A percentile compares a stretch with the other conserved stretches of the same genome.
These are phyloP conservation scores for Hoplostethus mediterraneus DNA, from an alignment of 2,797 vertebrate species.

Conservation along the genomic window DNA sequence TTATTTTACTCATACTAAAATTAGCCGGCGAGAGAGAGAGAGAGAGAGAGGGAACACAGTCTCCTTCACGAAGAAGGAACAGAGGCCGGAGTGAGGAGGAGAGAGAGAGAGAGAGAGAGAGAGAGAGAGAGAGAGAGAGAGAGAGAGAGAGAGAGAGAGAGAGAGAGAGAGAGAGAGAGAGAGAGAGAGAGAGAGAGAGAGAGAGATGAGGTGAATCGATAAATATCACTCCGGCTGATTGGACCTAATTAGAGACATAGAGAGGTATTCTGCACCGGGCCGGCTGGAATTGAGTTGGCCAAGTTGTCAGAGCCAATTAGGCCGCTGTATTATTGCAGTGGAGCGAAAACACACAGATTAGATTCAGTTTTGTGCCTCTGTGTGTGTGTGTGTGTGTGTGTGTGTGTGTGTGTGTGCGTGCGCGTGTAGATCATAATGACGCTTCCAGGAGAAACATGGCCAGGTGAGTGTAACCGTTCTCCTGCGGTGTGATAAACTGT, in stretches of 20 bases:
- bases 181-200: slow-evolving; percentile 14
- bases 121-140: slow-evolving; percentile 9
- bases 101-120: slow-evolving; percentile 33
- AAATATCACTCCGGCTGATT: slow-evolving; percentile 85
- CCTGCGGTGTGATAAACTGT: slow-evolving; percentile 56
- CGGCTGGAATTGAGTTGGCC: slow-evolving; percentile 78
- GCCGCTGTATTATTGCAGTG: slow-evolving; percentile 72
- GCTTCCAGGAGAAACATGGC: slow-evolving; percentile 55
- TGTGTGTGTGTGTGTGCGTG: slow-evolving; percentile 15
- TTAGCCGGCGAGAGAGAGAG: slow-evolving; percentile 59
- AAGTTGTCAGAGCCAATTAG: slow-evolving; percentile 85
- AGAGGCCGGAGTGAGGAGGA: slow-evolving; percentile 1
- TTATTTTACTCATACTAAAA: slow-evolving; percentile 81
- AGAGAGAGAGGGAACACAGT: slow-evolving; percentile 50
- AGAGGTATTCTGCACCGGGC: slow-evolving; percentile 73
- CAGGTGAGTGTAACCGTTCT: slow-evolving; percentile 60
- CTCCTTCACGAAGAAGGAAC: slow-evolving; percentile 67
- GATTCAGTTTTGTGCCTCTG: slow-evolving; percentile 60
- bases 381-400: slow-evolving; percentile 6
- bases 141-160: slow-evolving; percentile 31
- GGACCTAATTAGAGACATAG: slow-evolving; percentile 83
- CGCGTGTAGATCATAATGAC: slow-evolving; percentile 33
- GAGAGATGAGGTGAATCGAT: slow-evolving; percentile 78
- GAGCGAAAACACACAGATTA: slow-evolving; percentile 77
- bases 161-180: slow-evolving; percentile 33